Conservation (phyloP, 2,113 vertebrate species). For the Marmota flaviventris region DNA sequence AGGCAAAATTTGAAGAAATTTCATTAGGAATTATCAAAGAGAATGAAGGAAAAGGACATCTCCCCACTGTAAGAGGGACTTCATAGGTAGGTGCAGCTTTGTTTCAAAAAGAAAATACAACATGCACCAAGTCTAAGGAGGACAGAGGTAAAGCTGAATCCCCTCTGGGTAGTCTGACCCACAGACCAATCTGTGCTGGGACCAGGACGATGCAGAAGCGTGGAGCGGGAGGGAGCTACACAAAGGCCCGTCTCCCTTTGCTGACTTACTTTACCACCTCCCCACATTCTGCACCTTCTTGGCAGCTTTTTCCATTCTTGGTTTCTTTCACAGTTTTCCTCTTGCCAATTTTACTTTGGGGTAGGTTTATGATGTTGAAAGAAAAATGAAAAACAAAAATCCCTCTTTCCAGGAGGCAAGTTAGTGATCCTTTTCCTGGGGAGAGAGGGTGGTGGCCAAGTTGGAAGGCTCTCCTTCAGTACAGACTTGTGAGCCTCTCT, state of each 20-base stretch:
- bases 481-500: background rate
- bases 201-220: background rate
- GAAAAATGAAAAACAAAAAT: background rate
- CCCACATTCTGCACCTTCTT: background rate
- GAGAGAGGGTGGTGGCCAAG: background rate
- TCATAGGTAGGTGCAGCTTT: background rate
- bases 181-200: background rate
- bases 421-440: background rate
- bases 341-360: background rate
- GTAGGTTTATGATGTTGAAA: background rate
- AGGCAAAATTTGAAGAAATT: constrained; percentile 49
- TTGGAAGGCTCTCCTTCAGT: background rate
- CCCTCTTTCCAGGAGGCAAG: background rate
- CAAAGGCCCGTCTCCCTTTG: background rate
- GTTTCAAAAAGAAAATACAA: background rate
- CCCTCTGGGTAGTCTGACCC: background rate
- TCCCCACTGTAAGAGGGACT: background rate
- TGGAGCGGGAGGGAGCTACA: background rate
- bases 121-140: background rate
- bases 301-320: background rate
- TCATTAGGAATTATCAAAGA: background rate
- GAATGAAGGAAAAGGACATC: constrained; percentile 3
- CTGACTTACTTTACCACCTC: background rate
- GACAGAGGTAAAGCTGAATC: background rate
- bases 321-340: constrained; percentile 1